Evolutionary conservation across 2,113 vertebrate genomes (phyloP), one percentile per base, ranked within the genome.

Genomic region (Triplophysa tibetana): DNA sequence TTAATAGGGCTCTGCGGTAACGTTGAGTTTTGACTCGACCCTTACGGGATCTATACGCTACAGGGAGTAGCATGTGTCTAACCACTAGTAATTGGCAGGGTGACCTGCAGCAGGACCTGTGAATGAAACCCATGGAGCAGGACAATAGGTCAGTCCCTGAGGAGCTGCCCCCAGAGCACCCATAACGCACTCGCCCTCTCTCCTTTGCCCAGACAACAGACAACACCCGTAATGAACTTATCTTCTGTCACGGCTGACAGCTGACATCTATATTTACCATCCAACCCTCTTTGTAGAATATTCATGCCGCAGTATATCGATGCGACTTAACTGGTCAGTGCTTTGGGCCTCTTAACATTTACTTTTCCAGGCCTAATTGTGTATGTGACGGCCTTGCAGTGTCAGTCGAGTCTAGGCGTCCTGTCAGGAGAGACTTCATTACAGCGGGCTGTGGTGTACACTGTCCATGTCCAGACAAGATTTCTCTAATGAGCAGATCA

Each of bases 351-450:
- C 24, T 50, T 82, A 66, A 82, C 26, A 61, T 52, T 52, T 61
- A 69, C 43, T 19, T 21, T 65, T 11, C 26, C 16, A 2, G 23
- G 13, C 52, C 23, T 74, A 41, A n/a, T 66, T 80, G 63, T 29
- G n/a, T 45, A 58, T 29, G 54, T 58, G 69, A 41, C 62, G 19
- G 2, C 19, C 1, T 41, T 12, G 14, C 16, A 16, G 38, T 19
- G 63, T 78, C 70, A 54, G 43, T 70, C 19, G 26, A 58, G 72
- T 70, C 80, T 48, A 38, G 65, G 54, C 26, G 21, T 61, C 56
- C 16, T 80, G 84, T 87, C 89, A 90, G 84, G 78, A 74, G 88
- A 91, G 90, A 89, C 89, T 87, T 90, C 84, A 91, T 90, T 91
- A 91, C 87, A 82, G 87, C 84, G 43, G 85, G 83, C 82, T 89